Evolutionary conservation across 2,888 invertebrate genomes (phyloP).

Genomic region (Cephus runcator): DNA sequence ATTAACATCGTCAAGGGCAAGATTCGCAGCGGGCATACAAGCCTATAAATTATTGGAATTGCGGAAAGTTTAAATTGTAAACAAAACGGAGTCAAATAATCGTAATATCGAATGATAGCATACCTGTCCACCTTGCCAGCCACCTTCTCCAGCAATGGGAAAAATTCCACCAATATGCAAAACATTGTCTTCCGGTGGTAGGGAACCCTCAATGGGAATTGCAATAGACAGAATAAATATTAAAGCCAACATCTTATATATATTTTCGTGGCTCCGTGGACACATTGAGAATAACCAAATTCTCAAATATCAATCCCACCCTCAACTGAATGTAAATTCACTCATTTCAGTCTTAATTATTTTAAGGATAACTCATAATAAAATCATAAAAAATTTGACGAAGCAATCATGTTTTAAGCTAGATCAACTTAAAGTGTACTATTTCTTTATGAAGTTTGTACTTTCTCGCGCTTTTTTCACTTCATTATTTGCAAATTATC

Average conservation of each 20-base stretch:
- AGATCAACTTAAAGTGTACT: not conserved
- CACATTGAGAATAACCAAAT: not conserved
- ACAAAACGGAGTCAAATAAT: conserved; percentile 34
- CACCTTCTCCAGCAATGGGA: conserved; percentile 95
- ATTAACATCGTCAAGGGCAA: conserved; percentile 97
- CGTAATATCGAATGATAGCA: conserved; percentile 14
- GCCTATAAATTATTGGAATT: conserved; percentile 68
- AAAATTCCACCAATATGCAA: conserved; percentile 98
- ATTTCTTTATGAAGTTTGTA: not conserved
- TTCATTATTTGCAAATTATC: not conserved
- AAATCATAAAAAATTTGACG: not conserved
- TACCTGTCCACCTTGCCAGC: conserved; percentile 97
- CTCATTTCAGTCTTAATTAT: not conserved
- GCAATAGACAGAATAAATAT: conserved; percentile 35
- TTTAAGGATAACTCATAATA: not conserved
- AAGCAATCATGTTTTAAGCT: not conserved
- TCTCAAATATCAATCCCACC: not conserved
- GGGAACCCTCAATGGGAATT: conserved; percentile 37
- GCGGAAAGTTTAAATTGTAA: not conserved
- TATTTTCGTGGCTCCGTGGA: not conserved
- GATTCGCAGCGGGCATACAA: conserved; percentile 96
- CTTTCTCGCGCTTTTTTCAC: not conserved
- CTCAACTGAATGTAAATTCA: not conserved
- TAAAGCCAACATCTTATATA: conserved; percentile 28
- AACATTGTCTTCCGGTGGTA: conserved; percentile 72